phyloP scores from a whole-genome alignment of 92 coral and sea anemone genomes.

The Porites cylindrica region DNA sequence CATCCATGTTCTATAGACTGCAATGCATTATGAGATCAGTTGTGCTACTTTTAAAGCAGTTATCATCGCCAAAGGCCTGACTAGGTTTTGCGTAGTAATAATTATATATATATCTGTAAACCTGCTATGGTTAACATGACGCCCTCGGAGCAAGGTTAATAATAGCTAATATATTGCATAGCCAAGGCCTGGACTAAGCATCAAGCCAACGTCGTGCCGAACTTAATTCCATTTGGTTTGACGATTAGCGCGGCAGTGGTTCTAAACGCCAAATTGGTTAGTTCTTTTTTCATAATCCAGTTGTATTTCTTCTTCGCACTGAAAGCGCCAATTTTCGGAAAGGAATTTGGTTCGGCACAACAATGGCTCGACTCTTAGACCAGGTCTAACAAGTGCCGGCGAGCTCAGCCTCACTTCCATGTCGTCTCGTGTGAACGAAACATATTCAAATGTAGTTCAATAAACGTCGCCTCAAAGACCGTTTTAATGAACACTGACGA shows the following conservation, averaged over 20 bases:
- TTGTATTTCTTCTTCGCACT: slow-evolving; percentile 43
- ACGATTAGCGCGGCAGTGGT: not conserved
- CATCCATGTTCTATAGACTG: slow-evolving; percentile 58
- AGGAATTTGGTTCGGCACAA: slow-evolving; percentile 57
- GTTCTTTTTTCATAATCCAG: slow-evolving; percentile 33
- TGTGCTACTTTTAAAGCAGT: slow-evolving; percentile 54
- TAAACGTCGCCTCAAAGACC: not conserved
- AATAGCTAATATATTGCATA: slow-evolving; percentile 58
- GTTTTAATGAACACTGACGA: too few species aligned
- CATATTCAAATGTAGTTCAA: slow-evolving; percentile 51
- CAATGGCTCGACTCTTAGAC: slow-evolving; percentile 43
- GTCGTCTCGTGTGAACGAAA: slow-evolving; percentile 52
- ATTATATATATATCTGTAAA: slow-evolving; percentile 62
- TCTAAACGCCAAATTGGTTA: slow-evolving; percentile 11
- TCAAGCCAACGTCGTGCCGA: slow-evolving; percentile 53
- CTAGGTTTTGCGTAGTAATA: slow-evolving; percentile 39
- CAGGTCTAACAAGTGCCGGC: slow-evolving; percentile 36
- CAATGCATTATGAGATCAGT: slow-evolving; percentile 56
- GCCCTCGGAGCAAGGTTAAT: slow-evolving; percentile 58
- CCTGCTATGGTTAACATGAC: slow-evolving; percentile 54
- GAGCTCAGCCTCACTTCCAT: slow-evolving; percentile 67
- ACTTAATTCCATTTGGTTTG: slow-evolving; percentile 51
- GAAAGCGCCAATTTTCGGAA: slow-evolving; percentile 38
- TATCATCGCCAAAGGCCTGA: too few species aligned
- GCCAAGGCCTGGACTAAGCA: slow-evolving; percentile 48